Conservation (phyloP, 2,113 vertebrate genomes). For the Vidua chalybeata region DNA sequence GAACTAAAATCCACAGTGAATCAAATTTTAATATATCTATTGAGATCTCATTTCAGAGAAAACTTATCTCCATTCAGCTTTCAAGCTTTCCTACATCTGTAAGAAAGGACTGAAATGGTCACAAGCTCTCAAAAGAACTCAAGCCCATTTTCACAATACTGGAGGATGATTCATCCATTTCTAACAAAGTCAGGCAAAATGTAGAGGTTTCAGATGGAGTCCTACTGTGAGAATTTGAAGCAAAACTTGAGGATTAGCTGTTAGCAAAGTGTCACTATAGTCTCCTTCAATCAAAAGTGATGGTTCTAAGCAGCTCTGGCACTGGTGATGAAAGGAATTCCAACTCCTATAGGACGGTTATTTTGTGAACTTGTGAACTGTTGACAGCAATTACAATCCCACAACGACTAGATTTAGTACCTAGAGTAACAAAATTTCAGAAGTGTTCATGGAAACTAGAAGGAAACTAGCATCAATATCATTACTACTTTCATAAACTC, state of each 20-base stretch:
- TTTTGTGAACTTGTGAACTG: background rate
- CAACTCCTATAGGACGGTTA: background rate
- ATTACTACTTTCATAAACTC: background rate
- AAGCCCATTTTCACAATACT: background rate
- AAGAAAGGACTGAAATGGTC: background rate
- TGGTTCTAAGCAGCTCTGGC: background rate
- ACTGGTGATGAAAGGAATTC: background rate
- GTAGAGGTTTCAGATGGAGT: background rate
- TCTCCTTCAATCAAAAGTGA: background rate
- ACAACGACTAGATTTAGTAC: background rate
- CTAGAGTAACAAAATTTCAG: background rate
- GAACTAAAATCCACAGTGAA: background rate
- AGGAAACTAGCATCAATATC: background rate
- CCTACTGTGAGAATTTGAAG: background rate
- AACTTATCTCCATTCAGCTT: background rate
- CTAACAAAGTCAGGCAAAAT: background rate
- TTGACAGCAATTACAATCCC: background rate
- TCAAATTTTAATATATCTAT: fast-evolving
- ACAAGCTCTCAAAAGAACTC: background rate
- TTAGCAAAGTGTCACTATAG: background rate
- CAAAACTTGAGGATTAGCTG: background rate
- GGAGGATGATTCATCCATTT: background rate
- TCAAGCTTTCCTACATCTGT: background rate
- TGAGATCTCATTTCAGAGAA: background rate
- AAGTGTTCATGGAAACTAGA: background rate